These are phyloP conservation scores for Phoxinus dragarum DNA, from an alignment of 2,797 vertebrate species.

Conservation along the genomic window DNA sequence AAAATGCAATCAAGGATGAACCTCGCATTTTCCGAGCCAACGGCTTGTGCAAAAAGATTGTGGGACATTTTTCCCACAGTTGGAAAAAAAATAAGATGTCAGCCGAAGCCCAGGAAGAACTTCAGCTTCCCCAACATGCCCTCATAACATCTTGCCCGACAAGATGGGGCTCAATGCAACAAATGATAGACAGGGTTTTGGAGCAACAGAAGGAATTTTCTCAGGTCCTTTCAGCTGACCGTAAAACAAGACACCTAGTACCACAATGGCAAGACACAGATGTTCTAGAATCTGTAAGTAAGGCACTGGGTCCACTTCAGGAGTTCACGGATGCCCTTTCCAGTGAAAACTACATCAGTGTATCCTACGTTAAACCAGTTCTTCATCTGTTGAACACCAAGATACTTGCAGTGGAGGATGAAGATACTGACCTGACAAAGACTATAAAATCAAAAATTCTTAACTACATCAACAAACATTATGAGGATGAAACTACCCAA, in stretches of 20 bases:
- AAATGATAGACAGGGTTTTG: conserved; percentile 20
- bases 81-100: not conserved
- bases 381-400: too few relatives aligned
- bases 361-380: too few relatives aligned
- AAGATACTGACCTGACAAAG: too few relatives aligned
- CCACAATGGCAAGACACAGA: too few relatives aligned
- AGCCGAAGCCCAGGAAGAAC: not conserved
- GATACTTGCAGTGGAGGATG: too few relatives aligned
- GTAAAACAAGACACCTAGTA: too few relatives aligned
- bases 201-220: conserved; percentile 19
- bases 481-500: conserved; percentile 1
- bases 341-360: too few relatives aligned
- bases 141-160: conserved; percentile 15
- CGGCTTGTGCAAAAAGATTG: not conserved
- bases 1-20: not conserved
- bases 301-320: too few relatives aligned
- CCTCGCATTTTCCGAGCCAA: not conserved
- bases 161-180: conserved; percentile 23
- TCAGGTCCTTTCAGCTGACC: not conserved
- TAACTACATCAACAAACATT: not conserved
- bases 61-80: not conserved
- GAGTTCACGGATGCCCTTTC: too few relatives aligned
- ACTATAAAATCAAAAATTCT: not conserved
- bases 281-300: too few relatives aligned
- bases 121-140: not conserved